Evolutionary conservation across 1,140 invertebrate species (phyloP), one percentile per base, ranked within the genome.

Genomic region (Hyles vespertilio): DNA sequence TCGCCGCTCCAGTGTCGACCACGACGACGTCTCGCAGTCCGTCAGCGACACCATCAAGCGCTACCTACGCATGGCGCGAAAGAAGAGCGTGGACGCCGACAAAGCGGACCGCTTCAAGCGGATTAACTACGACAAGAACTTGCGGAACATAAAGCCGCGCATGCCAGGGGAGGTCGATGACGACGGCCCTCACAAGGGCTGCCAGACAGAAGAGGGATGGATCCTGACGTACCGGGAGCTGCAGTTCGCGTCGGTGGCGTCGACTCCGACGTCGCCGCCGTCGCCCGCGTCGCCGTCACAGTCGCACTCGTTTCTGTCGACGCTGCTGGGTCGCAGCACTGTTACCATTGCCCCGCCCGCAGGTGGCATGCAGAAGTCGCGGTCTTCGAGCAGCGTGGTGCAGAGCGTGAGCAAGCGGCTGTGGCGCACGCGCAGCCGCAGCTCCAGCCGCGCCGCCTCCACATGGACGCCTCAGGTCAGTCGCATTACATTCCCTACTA

Each of bases 71-170:
- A 96, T 96, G 95, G 95, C 95, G 0, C 87, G 95, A 5, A 96
- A 96, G 71, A 96, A 96, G 67, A 96, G 94, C 52, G 92, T 94
- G 0, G 94, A 96, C 65, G 91, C 93, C 3, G 95, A 96, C 53
- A 95, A 95, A 76, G 91, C 91, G 3, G 95, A 96, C 72, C 91
- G 94, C 11, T 97, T 97, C 69, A 96, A 96, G 74, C 92, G 95
- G 0, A 95, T 97, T 1, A 97, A 97, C 71, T 97, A 97, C 70
- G 96, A 97, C 71, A 91, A 94, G 43, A 96, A 95, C 70, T 89
- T 97, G 40, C 81, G 95, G 2, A 95, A 96, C 61, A 96, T 97
- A 32, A 96, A 95, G 70, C 92, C 95, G 0, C 95, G 95, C 67
- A 92, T 93, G 1, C 94, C 93, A 2, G 93, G 93, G 3, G 93